Conservation (phyloP, 2,113 vertebrate genomes). For the Jacana jacana region DNA sequence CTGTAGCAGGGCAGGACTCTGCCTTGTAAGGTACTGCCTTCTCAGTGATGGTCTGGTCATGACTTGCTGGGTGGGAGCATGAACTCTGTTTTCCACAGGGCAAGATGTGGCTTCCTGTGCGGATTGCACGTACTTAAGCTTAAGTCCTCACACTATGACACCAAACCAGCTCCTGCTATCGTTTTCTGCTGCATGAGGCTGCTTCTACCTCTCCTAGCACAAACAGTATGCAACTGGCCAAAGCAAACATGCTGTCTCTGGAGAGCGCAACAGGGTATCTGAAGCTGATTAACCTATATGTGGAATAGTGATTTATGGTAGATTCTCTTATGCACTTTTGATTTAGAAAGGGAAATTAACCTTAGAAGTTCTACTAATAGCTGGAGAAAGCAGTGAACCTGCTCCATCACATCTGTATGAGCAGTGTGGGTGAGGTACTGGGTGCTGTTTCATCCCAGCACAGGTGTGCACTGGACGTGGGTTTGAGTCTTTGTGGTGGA, state of each 20-base stretch:
- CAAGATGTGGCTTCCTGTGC: background rate
- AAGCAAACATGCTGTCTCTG: background rate
- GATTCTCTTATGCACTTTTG: background rate
- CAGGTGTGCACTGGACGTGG: background rate
- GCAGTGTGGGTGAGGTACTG: background rate
- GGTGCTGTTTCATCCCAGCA: background rate
- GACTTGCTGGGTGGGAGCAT: background rate
- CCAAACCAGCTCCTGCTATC: background rate
- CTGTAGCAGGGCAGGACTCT: background rate
- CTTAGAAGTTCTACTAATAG: background rate
- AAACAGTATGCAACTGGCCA: conserved; percentile 5
- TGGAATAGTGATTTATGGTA: background rate
- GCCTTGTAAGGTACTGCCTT: background rate
- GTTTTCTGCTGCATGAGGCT: background rate
- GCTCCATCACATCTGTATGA: rapidly evolving
- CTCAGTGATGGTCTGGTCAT: background rate
- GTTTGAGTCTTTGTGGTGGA: background rate
- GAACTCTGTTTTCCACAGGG: background rate
- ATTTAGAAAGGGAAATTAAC: background rate
- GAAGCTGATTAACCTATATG: background rate
- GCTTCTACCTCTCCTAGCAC: conserved; percentile 4
- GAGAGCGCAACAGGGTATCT: background rate
- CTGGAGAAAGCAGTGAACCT: background rate
- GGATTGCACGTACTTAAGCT: background rate
- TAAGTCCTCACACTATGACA: background rate